A percentile compares a stretch with the other conserved stretches of the same genome.
Conservation (phyloP, 2,113 vertebrate species). For the Etheostoma cragini region DNA sequence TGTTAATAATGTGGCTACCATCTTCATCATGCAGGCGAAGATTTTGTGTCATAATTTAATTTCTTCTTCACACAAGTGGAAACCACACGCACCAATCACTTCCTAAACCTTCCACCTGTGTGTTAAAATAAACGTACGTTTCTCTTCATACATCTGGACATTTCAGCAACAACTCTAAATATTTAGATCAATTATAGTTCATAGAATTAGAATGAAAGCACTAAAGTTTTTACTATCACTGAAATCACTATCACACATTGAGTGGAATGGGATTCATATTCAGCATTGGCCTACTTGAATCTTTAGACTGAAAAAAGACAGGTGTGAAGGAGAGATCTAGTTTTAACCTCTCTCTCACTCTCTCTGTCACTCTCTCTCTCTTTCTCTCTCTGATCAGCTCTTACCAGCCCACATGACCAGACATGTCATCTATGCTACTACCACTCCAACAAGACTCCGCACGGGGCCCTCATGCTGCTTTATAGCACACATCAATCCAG, state of each 20-base stretch:
- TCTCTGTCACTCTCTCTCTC: slow-evolving; percentile 31
- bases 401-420: slow-evolving; percentile 82
- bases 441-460: slow-evolving; percentile 39
- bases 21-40: background rate
- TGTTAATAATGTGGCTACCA: background rate
- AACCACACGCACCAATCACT: slow-evolving; percentile 24
- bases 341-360: slow-evolving; percentile 52
- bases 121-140: slow-evolving; percentile 17
- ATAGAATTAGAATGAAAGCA: background rate
- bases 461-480: slow-evolving; percentile 22
- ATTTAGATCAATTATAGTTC: background rate
- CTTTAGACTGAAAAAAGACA: slow-evolving; percentile 67
- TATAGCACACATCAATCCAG: slow-evolving; percentile 10
- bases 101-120: background rate
- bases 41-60: background rate
- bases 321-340: slow-evolving; percentile 61
- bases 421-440: slow-evolving; percentile 73
- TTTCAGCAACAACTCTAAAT: background rate
- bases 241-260: too few species aligned
- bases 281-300: slow-evolving; percentile 13
- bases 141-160: background rate
- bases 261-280: slow-evolving; percentile 47
- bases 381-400: slow-evolving; percentile 54
- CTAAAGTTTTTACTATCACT: background rate
- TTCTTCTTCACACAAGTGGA: background rate